phyloP scores from a whole-genome alignment of 37 sponge, comb jelly and placozoan species.

The Haliclona indistincta region DNA sequence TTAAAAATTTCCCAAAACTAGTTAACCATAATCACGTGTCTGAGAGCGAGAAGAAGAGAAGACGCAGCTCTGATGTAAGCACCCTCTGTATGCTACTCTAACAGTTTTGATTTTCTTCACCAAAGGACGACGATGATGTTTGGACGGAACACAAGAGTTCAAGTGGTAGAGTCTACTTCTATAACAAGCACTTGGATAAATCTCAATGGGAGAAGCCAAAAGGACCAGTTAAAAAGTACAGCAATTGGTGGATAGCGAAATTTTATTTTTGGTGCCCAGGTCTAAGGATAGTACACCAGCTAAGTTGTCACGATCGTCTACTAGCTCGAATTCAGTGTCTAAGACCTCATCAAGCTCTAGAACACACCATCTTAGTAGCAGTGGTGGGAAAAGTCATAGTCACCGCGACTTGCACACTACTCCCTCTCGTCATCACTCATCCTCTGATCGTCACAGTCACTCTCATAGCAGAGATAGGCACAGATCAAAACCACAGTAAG shows the following conservation, averaged over 20 bases:
- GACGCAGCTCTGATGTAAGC: not conserved
- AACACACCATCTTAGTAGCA: too few species aligned
- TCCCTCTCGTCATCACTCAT: not conserved
- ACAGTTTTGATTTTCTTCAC: not conserved
- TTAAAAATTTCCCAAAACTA: not conserved
- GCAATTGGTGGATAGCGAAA: too few species aligned
- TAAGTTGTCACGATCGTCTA: too few species aligned
- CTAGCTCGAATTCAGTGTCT: too few species aligned
- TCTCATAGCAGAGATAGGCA: not conserved
- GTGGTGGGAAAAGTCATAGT: not conserved
- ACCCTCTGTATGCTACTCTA: slow-evolving; percentile 3
- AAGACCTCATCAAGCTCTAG: too few species aligned
- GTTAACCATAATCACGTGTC: not conserved
- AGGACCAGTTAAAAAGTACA: slow-evolving; percentile 40
- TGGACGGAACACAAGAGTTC: slow-evolving; percentile 84
- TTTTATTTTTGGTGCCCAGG: too few species aligned
- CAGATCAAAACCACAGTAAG: too few species aligned
- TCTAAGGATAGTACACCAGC: too few species aligned
- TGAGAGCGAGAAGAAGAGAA: not conserved
- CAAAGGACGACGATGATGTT: slow-evolving; percentile 45
- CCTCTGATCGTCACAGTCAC: not conserved
- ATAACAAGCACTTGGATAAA: slow-evolving; percentile 68
- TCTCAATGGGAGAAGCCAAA: slow-evolving; percentile 82
- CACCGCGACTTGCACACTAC: not conserved
- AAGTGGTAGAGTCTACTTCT: slow-evolving; percentile 70